A percentile compares a stretch with the other conserved stretches of the same genome.
These are phyloP conservation scores for Hormaphis cornu DNA, from an alignment of 1,140 invertebrate species.

Conservation along the genomic window DNA sequence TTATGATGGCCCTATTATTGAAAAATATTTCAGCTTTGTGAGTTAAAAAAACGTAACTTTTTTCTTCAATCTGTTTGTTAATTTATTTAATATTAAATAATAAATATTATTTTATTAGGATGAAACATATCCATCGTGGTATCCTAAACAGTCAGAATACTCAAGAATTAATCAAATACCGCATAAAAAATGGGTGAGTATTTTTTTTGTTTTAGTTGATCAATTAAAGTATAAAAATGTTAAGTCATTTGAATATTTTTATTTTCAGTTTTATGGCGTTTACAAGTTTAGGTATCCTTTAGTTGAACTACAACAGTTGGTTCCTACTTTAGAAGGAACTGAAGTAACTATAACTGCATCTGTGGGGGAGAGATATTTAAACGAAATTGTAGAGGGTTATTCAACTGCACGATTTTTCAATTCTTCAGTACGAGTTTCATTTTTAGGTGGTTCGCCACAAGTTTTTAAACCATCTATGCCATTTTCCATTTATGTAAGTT, in stretches of 20 bases:
- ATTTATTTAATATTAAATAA: background rate
- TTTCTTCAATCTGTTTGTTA: background rate
- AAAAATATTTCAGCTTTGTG: slow-evolving; percentile 64
- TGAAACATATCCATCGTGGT: slow-evolving; percentile 69
- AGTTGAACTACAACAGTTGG: slow-evolving; percentile 59
- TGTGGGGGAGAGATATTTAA: slow-evolving; percentile 80
- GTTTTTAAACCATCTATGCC: slow-evolving; percentile 91
- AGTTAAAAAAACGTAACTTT: slow-evolving; percentile 40
- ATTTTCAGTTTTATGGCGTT: slow-evolving; percentile 70
- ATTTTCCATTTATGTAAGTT: slow-evolving; percentile 63
- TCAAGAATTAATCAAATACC: slow-evolving; percentile 44
- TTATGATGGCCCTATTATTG: slow-evolving; percentile 45
- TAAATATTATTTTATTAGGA: slow-evolving; percentile 44
- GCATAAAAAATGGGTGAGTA: slow-evolving; percentile 58
- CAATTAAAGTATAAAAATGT: background rate
- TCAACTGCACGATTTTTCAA: slow-evolving; percentile 79
- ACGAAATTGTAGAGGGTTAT: slow-evolving; percentile 77
- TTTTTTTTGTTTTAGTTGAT: background rate
- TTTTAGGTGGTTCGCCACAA: slow-evolving; percentile 80
- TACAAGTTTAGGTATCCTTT: slow-evolving; percentile 78
- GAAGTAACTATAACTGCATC: slow-evolving; percentile 79
- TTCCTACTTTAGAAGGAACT: slow-evolving; percentile 60
- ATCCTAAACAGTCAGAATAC: slow-evolving; percentile 40
- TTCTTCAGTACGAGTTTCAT: slow-evolving; percentile 67
- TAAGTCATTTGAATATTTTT: slow-evolving; percentile 6